Evolutionary conservation across 2,797 vertebrate genomes (phyloP).

Genomic region (Pipistrellus pipistrellus): DNA sequence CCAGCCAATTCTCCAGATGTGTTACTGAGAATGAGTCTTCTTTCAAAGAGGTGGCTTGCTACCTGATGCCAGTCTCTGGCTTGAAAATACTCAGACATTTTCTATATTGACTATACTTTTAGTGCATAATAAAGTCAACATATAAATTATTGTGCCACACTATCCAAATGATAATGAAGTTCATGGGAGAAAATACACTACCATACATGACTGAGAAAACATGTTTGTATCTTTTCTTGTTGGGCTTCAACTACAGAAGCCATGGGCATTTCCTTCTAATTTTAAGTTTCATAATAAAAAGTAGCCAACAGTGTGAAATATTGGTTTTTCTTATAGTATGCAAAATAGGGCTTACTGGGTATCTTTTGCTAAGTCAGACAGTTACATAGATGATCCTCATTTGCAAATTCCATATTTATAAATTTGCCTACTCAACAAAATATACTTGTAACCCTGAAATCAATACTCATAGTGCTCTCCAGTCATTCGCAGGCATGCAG

Average conservation of each 20-base stretch:
- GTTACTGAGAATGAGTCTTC: background rate
- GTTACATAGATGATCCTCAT: background rate
- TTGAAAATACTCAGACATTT: slow-evolving; percentile 20
- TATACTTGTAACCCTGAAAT: background rate
- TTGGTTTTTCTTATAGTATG: background rate
- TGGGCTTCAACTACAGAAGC: background rate
- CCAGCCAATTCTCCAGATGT: slow-evolving; percentile 21
- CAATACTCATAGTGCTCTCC: background rate
- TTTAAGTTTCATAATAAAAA: slow-evolving; percentile 55
- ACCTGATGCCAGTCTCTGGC: background rate
- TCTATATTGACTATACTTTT: background rate
- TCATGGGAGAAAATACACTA: background rate
- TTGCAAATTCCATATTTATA: background rate
- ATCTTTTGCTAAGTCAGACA: background rate
- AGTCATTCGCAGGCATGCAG: background rate
- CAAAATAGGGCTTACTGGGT: background rate
- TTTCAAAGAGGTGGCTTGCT: background rate
- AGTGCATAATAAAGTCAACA: background rate
- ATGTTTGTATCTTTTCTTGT: background rate
- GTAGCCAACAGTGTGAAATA: background rate
- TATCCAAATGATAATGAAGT: background rate
- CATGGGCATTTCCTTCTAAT: background rate
- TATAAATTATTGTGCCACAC: background rate
- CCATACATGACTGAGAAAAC: background rate
- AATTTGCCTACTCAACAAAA: background rate